A percentile compares a stretch with the other conserved stretches of the same genome.
Conservation (phyloP, 2,797 vertebrate species). For the Cephalopachus bancanus region DNA sequence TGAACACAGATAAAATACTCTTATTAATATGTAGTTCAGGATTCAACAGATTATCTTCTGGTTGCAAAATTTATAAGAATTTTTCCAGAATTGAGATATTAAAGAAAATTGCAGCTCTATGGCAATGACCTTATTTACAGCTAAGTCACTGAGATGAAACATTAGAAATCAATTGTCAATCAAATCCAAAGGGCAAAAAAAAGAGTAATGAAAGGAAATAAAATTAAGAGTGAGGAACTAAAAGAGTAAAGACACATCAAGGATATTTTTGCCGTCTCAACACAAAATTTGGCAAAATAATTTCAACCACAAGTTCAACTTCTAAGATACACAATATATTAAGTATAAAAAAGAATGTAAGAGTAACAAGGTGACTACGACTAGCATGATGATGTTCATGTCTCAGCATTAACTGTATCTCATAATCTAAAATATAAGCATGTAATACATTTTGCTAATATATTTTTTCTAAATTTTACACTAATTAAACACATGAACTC, state of each 20-base stretch:
- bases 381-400: conserved; percentile 14
- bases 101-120: not conserved
- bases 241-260: not conserved
- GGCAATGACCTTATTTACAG: conserved; percentile 11
- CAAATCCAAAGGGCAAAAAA: conserved; percentile 51
- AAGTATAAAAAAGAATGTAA: conserved; percentile 57
- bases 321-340: not conserved
- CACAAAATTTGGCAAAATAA: not conserved
- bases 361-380: conserved; percentile 56
- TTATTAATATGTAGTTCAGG: too few species aligned
- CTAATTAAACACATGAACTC: conserved; percentile 45
- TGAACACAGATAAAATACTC: too few species aligned
- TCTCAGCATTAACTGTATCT: not conserved
- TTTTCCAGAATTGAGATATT: conserved; percentile 18
- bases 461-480: not conserved
- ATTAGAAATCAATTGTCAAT: not conserved
- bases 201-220: not conserved
- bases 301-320: conserved; percentile 39
- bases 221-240: not conserved
- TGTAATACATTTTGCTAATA: not conserved
- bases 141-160: not conserved
- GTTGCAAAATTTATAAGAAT: not conserved
- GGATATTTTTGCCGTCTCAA: not conserved
- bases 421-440: conserved; percentile 27
- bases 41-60: not conserved